Base-by-base conservation (phyloP, 1,140 invertebrate genomes). In the Drosophila simulans region DNA sequence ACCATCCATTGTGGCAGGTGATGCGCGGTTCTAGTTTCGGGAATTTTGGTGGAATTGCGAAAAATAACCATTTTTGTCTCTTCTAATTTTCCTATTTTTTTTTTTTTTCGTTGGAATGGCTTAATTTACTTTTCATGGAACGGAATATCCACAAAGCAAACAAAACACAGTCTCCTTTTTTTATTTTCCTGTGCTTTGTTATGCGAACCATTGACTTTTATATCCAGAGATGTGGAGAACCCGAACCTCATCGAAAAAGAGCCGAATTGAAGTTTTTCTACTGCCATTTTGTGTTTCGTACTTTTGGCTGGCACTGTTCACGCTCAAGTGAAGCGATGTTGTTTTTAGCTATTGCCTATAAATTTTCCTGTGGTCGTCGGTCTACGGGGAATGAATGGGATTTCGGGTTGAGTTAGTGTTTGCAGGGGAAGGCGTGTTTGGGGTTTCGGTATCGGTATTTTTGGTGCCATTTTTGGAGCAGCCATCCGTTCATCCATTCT, bases 281-380 rank as follows among this genome's bases (percentile, higher is more conserved):
- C 49, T 39, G 8, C 27, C 20, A 15, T 46, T 45, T 31, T 34
- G 51, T 70, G 73, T 70, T 39, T 27, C 51, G 65, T 76, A 73
- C 76, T 56, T 88, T 76, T 82, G 66, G 58, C 59, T 49, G 66
- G 48, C 76, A 89, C 71, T 89, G 83, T 88, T 88, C 66, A 89
- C 83, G 84, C 83, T 88, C 83, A 88, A 88, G 62, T 88, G 83
- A 88, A 88, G 83, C 83, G 80, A 73, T 64, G 70, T 80, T 86
- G 83, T 81, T 72, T 88, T 88, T 83, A 74, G 64, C 55, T 65
- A 86, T 75, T 82, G 70, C 83, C 82, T 75, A 86, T 86, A 86
- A 88, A 86, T 86, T 86, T 78, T 52, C 60, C 74, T 71, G 60
- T 57, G 74, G 69, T 71, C 48, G 74, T 77, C 59, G 68, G 51